These are phyloP conservation scores for Artemia sinica DNA, from an alignment of 2,888 invertebrate species.

Conservation along the genomic window DNA sequence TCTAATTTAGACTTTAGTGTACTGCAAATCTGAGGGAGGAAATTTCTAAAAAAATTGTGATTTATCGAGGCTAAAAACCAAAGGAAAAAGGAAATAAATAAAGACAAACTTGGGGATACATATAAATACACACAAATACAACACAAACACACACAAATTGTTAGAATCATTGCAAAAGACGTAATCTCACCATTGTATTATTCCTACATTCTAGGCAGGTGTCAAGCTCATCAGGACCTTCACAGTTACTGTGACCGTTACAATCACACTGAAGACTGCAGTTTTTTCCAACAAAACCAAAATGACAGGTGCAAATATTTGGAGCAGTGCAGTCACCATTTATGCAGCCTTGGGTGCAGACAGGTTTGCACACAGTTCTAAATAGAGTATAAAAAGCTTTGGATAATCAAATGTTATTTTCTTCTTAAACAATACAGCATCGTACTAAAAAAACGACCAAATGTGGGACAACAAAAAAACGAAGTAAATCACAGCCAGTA, in stretches of 20 bases:
- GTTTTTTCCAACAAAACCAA: constrained; percentile 84
- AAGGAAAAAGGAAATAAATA: too few species aligned
- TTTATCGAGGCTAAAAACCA: too few species aligned
- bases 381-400: constrained; percentile 21
- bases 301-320: constrained; percentile 69
- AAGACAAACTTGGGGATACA: too few species aligned
- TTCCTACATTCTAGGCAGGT: constrained; percentile 69
- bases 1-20: too few species aligned
- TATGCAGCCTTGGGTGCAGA: constrained; percentile 63
- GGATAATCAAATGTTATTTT: constrained; percentile 11
- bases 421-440: constrained; percentile 28
- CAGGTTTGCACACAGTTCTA: constrained; percentile 46
- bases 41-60: too few species aligned
- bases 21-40: too few species aligned
- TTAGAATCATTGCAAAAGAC: constrained; percentile 21
- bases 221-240: constrained; percentile 63
- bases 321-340: constrained; percentile 67
- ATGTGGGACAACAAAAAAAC: too few species aligned
- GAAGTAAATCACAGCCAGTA: too few species aligned
- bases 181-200: constrained; percentile 55
- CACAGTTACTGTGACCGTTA: constrained; percentile 82
- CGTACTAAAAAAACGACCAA: too few species aligned
- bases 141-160: background rate
- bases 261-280: constrained; percentile 87
- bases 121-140: too few species aligned